Base-by-base conservation (phyloP, 2,113 vertebrate genomes). In the Todiramphus chloris region DNA sequence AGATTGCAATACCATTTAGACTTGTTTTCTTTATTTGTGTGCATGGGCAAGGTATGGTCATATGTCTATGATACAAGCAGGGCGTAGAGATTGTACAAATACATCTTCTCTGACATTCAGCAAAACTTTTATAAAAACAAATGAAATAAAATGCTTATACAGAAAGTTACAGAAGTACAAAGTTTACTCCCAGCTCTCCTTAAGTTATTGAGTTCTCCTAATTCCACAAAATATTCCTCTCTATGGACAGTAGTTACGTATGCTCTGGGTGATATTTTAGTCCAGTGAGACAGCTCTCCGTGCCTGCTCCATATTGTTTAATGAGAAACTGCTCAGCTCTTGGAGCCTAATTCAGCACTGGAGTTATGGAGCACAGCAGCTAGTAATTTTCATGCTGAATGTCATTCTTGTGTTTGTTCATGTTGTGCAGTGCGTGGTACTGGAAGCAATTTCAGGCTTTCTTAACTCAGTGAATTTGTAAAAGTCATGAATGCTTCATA, bases 1-100 rank as follows among this genome's bases (percentile, higher is more conserved):
- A 92, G 87, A 89, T 83, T 97, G 91, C 97, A 97, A 80, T 97
- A 96, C 92, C 94, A 97, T 97, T 96, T 98, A 97, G 95, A 95
- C 70, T 95, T 97, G 97, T 96, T 96, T 94, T 95, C 95, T 50
- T 92, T 98, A 90, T 94, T 94, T 67, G 96, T 97, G 93, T 95
- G 90, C 95, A 96, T 96, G 91, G 97, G 50, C 95, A 94, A 97
- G 95, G 66, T 97, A 84, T 94, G 96, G 96, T 95, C 94, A 23
- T 92, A 64, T 51, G 23, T 97, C 80, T 97, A 53, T 82, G 95
- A 94, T 98, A 50, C 69, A 82, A 90, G 87, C 94, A 79, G 73
- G 94, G 96, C 89, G 79, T 62, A 93, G 55, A 72, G 87, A 86
- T 85, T 93, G 88, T 97, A 93, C 87, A 96, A 97, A 92, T 83